phyloP scores from a whole-genome alignment of 2,113 vertebrate genomes.

The Chloropsis hardwickii region DNA sequence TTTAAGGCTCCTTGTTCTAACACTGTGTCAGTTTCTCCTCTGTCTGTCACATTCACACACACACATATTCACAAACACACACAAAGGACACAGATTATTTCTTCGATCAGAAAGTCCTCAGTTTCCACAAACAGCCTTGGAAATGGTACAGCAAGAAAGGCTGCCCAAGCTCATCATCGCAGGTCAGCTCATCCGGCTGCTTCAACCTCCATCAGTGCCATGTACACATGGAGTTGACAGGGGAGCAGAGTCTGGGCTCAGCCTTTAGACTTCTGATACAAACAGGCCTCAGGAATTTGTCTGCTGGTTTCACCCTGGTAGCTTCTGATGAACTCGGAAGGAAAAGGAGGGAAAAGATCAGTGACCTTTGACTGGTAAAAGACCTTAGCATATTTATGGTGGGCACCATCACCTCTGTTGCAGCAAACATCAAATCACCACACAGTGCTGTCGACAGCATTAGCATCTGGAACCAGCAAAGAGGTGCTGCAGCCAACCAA shows the following conservation, averaged over 20 bases:
- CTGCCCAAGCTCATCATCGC: background rate
- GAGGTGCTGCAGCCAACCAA: background rate
- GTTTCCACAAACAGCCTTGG: background rate
- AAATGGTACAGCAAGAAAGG: background rate
- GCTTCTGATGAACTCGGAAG: background rate
- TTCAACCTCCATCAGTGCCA: background rate
- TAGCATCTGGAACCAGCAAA: background rate
- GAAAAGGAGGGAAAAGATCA: background rate
- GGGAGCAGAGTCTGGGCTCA: background rate
- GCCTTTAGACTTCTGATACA: background rate
- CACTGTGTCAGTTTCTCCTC: background rate
- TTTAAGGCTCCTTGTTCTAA: background rate
- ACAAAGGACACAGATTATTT: background rate
- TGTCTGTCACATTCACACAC: background rate
- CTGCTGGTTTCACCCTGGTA: conserved; percentile 4
- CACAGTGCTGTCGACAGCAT: background rate
- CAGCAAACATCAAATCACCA: background rate
- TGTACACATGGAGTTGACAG: background rate
- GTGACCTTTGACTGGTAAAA: background rate
- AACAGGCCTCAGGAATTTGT: background rate
- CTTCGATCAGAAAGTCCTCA: conserved; percentile 34
- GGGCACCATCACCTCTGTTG: background rate
- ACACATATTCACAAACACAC: background rate
- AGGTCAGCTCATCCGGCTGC: background rate
- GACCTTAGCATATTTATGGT: background rate